Evolutionary conservation across 2,797 vertebrate species (phyloP), one percentile per base, ranked within the genome.

Genomic region (Streptopelia turtur): DNA sequence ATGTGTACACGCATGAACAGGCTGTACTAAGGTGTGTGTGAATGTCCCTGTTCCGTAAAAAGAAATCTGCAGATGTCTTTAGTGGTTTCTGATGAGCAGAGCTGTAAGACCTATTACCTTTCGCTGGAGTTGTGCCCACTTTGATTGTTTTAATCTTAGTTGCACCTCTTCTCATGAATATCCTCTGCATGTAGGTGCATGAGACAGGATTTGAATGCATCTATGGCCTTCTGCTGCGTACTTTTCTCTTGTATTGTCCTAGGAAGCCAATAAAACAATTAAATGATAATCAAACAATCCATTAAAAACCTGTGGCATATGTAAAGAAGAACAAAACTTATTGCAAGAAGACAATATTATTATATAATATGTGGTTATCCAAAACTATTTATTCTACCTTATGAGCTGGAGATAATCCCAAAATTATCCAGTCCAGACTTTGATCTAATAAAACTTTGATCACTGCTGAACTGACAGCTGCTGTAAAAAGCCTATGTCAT

Each of bases 401-500:
- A 52, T 83, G 57, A 92, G 71, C 50, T 94, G 65, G 71, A 95
- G 94, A 85, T 90, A 91, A 96, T 93, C 75, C 59, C 49, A 68
- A 89, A 96, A 87, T 92, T 83, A 94, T 95, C 84, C 24, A 25
- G 79, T 39, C 65, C 69, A 64, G 71, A 77, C 93, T 97, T 97
- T 96, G 96, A 97, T 96, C 90, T 95, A 68, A 87, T 90, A 93
- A 93, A 95, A 95, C 93, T 95, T 97, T 95, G 93, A 96, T 97
- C 95, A 81, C 65, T 86, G 41, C 95, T 89, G 93, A 94, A 96
- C 72, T 95, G 88, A 80, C 92, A 95, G 78, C 81, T 83, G 72
- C 90, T 96, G 72, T 84, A 94, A 94, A 96, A 96, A 93, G 50
- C 57, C 45, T 41, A 13, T 71, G 75, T 65, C 61, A 17, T 80